Percentiles rank a stretch among this genome's conserved stretches.
phyloP scores from a whole-genome alignment of 2,888 invertebrate genomes.

The Junonia oenone region DNA sequence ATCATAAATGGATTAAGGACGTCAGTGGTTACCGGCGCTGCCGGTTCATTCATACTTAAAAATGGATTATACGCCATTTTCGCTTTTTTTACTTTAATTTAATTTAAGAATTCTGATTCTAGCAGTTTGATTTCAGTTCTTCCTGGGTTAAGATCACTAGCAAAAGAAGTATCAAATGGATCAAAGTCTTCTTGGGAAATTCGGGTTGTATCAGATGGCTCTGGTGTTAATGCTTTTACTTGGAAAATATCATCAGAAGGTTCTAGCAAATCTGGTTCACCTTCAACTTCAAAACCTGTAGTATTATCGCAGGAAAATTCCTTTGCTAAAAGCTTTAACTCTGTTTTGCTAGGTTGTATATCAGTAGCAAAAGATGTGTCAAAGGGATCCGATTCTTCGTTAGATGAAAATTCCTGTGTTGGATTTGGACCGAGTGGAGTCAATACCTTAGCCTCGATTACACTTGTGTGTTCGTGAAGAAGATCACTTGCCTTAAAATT shows the following conservation, averaged over 20 bases:
- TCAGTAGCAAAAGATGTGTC: conserved; percentile 91
- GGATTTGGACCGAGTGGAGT: conserved; percentile 66
- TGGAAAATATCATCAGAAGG: conserved; percentile 79
- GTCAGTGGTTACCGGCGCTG: conserved; percentile 66
- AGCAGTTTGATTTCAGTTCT: conserved; percentile 87
- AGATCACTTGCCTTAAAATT: conserved; percentile 53
- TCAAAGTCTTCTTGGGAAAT: conserved; percentile 77
- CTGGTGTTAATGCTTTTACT: conserved; percentile 86
- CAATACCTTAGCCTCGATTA: conserved; percentile 81
- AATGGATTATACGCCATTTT: conserved; percentile 89
- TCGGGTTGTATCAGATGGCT: conserved; percentile 56
- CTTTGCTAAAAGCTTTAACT: conserved; percentile 87
- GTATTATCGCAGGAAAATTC: conserved; percentile 82
- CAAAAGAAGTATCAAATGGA: conserved; percentile 92
- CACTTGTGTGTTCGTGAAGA: conserved; percentile 50
- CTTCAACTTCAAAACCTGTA: conserved; percentile 41
- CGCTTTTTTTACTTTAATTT: conserved; percentile 2
- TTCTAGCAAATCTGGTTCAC: conserved; percentile 67
- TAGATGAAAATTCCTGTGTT: conserved; percentile 51
- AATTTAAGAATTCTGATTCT: conserved; percentile 84
- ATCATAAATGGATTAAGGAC: conserved; percentile 85
- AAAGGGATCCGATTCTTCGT: conserved; percentile 86
- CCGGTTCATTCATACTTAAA: conserved; percentile 85
- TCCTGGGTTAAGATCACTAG: conserved; percentile 85
- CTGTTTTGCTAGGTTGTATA: conserved; percentile 87